Evolutionary conservation across 1,140 invertebrate species (phyloP).

Genomic region (Eubasilissa regina): DNA sequence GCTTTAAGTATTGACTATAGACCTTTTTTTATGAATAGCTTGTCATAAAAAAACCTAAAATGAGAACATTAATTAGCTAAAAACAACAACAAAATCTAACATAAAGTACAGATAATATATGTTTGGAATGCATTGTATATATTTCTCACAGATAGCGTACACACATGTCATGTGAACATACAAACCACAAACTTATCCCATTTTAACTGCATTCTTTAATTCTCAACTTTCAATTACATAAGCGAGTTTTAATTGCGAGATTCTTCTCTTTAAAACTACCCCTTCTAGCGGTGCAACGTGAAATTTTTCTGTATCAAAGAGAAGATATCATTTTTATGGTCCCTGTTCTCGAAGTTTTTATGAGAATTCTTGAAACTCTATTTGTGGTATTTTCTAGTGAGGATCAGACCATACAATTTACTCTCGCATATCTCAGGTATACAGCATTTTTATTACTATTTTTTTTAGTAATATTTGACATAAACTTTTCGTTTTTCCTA

Average conservation of each 20-base stretch:
- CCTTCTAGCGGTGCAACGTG: not conserved
- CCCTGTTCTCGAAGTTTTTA: constrained; percentile 11
- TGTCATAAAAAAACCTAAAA: too few relatives aligned
- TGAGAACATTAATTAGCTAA: too few relatives aligned
- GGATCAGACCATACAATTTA: not conserved
- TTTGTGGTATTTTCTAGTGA: too few relatives aligned
- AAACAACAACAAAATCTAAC: too few relatives aligned
- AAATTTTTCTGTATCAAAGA: not conserved
- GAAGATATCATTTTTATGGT: not conserved
- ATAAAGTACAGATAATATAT: too few relatives aligned
- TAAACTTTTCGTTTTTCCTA: not conserved
- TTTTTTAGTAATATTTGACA: not conserved
- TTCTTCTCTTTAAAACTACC: constrained; percentile 1
- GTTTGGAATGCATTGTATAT: too few relatives aligned
- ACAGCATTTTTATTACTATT: not conserved
- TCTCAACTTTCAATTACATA: constrained; percentile 16
- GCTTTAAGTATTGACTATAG: too few relatives aligned
- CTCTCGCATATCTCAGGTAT: not conserved
- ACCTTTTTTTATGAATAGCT: too few relatives aligned
- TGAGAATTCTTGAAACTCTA: not conserved
- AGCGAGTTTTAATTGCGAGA: constrained; percentile 21
- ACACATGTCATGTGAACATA: too few relatives aligned
- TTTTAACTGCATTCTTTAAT: not conserved
- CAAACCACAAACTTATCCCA: not conserved
- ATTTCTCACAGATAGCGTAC: too few relatives aligned